Evolutionary conservation across 1,140 invertebrate species (phyloP).

Genomic region (Bombyx mori): ASM3026992v2 NC_085119.1:16291001-16291500

Average conservation of each 20-base stretch:
- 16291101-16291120: conserved; percentile 29
- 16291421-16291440: background rate
- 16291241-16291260: conserved; percentile 51
- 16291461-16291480: conserved; percentile 27
- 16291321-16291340: conserved; percentile 12
- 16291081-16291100: conserved; percentile 44
- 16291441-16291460: background rate
- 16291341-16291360: conserved; percentile 5
- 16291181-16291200: conserved; percentile 56
- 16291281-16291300: conserved; percentile 8
- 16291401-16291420: conserved; percentile 4
- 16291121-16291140: conserved; percentile 50
- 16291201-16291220: conserved; percentile 54
- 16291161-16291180: conserved; percentile 43
- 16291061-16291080: conserved; percentile 16
- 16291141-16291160: conserved; percentile 46
- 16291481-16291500: conserved; percentile 44
- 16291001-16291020: background rate
- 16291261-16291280: conserved; percentile 20
- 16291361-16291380: background rate
- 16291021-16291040: background rate
- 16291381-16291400: background rate
- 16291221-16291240: conserved; percentile 65
- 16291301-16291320: conserved; percentile 17
- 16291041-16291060: background rate